Evolutionary conservation across 2,797 vertebrate genomes (phyloP).

Genomic region (Acanthornis magna): DNA sequence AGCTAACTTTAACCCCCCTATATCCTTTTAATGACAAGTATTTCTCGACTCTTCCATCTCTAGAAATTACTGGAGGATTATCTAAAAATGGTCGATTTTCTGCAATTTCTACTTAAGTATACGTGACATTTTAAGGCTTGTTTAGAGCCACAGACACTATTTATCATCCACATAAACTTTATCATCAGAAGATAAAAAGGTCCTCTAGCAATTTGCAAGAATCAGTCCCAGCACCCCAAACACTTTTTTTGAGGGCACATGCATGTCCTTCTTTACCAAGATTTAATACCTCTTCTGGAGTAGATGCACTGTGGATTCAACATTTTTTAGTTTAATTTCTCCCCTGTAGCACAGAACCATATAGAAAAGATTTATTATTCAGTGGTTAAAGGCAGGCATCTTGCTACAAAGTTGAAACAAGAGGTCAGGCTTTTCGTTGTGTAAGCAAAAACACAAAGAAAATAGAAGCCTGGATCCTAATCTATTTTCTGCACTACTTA

Average conservation of each 20-base stretch:
- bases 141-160: neutral
- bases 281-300: neutral
- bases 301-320: neutral
- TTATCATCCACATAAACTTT: neutral
- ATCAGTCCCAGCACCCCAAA: neutral
- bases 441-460: neutral
- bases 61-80: neutral
- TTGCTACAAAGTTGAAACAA: neutral
- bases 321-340: neutral
- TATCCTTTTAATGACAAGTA: neutral
- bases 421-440: neutral
- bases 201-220: neutral
- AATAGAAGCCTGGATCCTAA: neutral
- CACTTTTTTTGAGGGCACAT: neutral
- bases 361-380: neutral
- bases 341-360: neutral
- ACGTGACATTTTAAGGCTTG: neutral
- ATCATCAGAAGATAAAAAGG: neutral
- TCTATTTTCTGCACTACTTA: neutral
- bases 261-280: neutral
- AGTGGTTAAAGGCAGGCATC: neutral
- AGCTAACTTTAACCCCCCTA: fast-evolving
- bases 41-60: neutral
- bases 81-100: neutral
- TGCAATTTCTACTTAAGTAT: neutral